A percentile compares a stretch with the other conserved stretches of the same genome.
Evolutionary conservation across 2,797 vertebrate species (phyloP).

Genomic region (Pipistrellus pipistrellus): DNA sequence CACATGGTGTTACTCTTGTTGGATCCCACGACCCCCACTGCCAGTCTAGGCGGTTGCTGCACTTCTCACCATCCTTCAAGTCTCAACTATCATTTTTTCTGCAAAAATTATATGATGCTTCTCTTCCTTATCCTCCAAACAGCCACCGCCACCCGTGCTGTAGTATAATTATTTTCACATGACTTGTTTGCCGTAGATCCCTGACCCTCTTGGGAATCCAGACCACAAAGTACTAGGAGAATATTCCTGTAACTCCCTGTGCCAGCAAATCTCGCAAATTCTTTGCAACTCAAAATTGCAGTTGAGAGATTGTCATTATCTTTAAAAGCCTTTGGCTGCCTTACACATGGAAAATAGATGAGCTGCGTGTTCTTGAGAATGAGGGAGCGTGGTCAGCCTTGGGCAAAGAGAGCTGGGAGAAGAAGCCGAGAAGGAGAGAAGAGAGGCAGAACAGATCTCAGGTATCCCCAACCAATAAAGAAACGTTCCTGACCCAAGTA

Average conservation of each 20-base stretch:
- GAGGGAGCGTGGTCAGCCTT: constrained; percentile 52
- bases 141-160: not conserved
- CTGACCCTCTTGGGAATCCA: constrained; percentile 48
- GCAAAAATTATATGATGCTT: constrained; percentile 10
- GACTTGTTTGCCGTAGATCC: constrained; percentile 46
- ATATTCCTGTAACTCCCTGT: constrained; percentile 69
- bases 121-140: not conserved
- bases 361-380: constrained; percentile 55
- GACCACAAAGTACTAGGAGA: constrained; percentile 70
- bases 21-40: not conserved
- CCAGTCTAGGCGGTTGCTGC: not conserved
- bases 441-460: not conserved
- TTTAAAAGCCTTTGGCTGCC: constrained; percentile 74
- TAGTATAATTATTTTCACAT: constrained; percentile 52
- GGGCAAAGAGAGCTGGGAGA: constrained; percentile 41
- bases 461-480: not conserved
- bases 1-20: not conserved
- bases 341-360: constrained; percentile 72
- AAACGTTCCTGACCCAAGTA: not conserved
- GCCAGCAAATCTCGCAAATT: constrained; percentile 73
- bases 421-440: not conserved
- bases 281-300: constrained; percentile 75
- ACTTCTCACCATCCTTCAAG: not conserved
- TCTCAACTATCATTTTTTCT: not conserved
- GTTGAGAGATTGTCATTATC: constrained; percentile 76